Base-by-base conservation (phyloP, 1,140 invertebrate genomes). In the Neotoxoptera formosana region DNA sequence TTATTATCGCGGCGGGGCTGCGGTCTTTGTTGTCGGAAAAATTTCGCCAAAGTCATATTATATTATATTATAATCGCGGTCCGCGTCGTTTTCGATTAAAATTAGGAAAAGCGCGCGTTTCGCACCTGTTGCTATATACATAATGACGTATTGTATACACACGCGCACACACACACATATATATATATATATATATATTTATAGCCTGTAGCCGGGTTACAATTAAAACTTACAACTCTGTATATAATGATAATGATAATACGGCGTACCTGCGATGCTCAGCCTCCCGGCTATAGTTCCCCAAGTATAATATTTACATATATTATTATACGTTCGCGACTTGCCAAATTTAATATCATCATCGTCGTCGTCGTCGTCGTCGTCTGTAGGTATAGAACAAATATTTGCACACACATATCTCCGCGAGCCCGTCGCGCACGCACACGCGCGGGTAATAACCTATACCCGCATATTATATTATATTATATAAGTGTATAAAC, bases 161-260 rank as follows among this genome's bases (percentile, higher is more conserved):
- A 41, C 41, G 41, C 41, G 4, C 41, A 41, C 41, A 4, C 41
- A 2, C 41, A 41, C 41, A 41, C n/a, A n/a, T n/a, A 30, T 14
- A n/a, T 17, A 17, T 17, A 34, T 17, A n/a, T 3, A 76, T 6
- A 76, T n/a, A n/a, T n/a, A 20, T 34, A 34, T 34, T 21, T 21
- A 83, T 9, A 20, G 84, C n/a, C 84, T n/a, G 25, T 7, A 20
- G 30, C 45, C 84, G 45, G 9, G 25, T 87, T 48, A 48, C 41
- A 47, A 87, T 87, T 87, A 87, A 87, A 87, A 87, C 84, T 87
- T 87, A n/a, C n/a, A n/a, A n/a, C 60, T n/a, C 60, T 67, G 30
- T 67, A n/a, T 14, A 76, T 41, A 4, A 41, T 41, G 4, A 41
- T 41, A 41, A 76, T 41, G 41, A 41, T 41, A 41, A 41, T 41